A percentile compares a stretch with the other conserved stretches of the same genome.
Conservation (phyloP, 2,797 vertebrate genomes). For the Alfaro cultratus region DNA sequence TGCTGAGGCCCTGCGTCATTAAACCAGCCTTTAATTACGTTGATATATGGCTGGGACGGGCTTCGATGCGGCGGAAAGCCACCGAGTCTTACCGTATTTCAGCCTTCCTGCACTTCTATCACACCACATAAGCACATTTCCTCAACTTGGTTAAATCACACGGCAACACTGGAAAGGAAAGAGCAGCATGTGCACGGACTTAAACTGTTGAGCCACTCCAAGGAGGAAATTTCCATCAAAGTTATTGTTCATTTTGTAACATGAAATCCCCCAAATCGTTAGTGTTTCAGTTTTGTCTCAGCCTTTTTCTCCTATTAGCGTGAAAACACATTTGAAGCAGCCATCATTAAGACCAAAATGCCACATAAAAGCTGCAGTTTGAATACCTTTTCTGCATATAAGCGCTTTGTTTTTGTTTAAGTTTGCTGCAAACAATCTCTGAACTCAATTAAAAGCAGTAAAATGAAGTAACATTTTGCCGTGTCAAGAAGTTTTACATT, state of each 20-base stretch:
- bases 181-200: background rate
- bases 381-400: constrained; percentile 39
- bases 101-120: constrained; percentile 67
- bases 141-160: constrained; percentile 5
- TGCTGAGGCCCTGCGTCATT: constrained; percentile 99
- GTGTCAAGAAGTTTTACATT: background rate
- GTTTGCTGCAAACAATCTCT: background rate
- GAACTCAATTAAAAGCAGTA: constrained; percentile 1
- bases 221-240: constrained; percentile 18
- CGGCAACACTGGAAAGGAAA: constrained; percentile 2
- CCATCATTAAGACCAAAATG: constrained; percentile 15
- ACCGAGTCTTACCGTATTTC: constrained; percentile 77
- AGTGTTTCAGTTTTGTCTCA: background rate
- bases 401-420: background rate
- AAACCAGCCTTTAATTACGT: constrained; percentile 99
- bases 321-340: constrained; percentile 29
- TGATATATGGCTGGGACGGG: constrained; percentile 94
- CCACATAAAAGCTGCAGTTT: constrained; percentile 17
- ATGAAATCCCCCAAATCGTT: constrained; percentile 13
- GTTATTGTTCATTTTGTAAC: constrained; percentile 3
- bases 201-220: constrained; percentile 7
- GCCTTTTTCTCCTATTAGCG: background rate
- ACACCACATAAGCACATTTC: constrained; percentile 21
- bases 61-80: constrained; percentile 83
- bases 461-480: constrained; percentile 20